Evolutionary conservation across 2,113 vertebrate genomes (phyloP).

Genomic region (Puntigrus tetrazona): DNA sequence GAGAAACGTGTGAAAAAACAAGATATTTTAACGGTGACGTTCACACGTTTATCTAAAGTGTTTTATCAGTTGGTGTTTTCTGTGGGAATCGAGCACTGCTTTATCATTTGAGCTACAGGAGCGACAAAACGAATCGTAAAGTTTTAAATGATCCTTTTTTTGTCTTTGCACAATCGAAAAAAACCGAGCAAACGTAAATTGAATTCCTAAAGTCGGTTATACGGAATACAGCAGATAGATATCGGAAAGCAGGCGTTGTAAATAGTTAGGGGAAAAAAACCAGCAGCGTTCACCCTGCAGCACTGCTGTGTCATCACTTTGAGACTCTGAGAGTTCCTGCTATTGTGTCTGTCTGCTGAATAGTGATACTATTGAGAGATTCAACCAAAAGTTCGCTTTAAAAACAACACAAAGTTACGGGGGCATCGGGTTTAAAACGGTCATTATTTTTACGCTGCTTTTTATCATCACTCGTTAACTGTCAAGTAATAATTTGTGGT

Average conservation of each 20-base stretch:
- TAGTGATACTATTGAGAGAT: constrained; percentile 3
- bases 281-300: neutral
- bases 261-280: neutral
- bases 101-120: neutral
- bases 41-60: neutral
- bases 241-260: neutral
- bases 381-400: neutral
- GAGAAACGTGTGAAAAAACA: neutral
- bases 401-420: neutral
- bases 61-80: neutral
- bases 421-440: neutral
- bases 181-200: neutral
- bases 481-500: neutral
- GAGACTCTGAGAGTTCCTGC: constrained; percentile 48
- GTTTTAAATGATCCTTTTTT: neutral
- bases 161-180: neutral
- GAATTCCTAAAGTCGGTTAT: neutral
- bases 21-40: constrained; percentile 6
- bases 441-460: neutral
- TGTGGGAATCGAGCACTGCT: neutral
- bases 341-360: constrained; percentile 46
- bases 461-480: neutral
- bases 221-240: neutral
- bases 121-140: neutral
- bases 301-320: constrained; percentile 52